Conservation (phyloP, 2,888 invertebrate species). For the Apodemia zela region DNA sequence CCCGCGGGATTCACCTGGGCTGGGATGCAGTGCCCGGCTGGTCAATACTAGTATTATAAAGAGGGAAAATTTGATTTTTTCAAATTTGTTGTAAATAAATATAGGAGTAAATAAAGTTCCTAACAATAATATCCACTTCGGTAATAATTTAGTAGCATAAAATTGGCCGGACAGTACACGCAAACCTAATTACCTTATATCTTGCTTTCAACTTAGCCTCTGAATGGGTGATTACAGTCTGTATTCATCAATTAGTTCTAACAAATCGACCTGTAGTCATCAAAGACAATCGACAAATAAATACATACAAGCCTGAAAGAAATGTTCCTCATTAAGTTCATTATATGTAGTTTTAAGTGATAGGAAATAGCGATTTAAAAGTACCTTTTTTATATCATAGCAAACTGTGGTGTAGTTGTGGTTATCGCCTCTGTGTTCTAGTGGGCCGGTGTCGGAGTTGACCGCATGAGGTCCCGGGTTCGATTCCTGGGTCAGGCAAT, state of each 20-base stretch:
- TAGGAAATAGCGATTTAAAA: constrained; percentile 17
- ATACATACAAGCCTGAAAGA: constrained; percentile 41
- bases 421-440: too few relatives aligned
- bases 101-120: neutral
- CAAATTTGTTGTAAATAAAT: too few relatives aligned
- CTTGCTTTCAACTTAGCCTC: constrained; percentile 23
- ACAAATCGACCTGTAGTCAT: constrained; percentile 37
- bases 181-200: constrained; percentile 26
- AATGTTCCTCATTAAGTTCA: constrained; percentile 41
- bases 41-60: too few relatives aligned
- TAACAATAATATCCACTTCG: neutral
- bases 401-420: too few relatives aligned
- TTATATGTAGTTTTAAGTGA: constrained; percentile 25
- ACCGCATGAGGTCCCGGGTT: too few relatives aligned
- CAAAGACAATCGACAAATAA: constrained; percentile 46
- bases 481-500: too few relatives aligned
- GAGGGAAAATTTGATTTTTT: too few relatives aligned
- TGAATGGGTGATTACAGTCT: constrained; percentile 29
- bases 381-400: neutral
- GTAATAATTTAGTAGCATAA: constrained; percentile 16
- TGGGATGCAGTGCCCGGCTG: too few relatives aligned
- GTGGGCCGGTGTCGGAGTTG: too few relatives aligned
- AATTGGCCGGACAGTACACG: constrained; percentile 23
- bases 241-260: constrained; percentile 35
- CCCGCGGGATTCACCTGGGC: too few relatives aligned